phyloP scores from a whole-genome alignment of 2,888 invertebrate species.

The Glaucopsyche alexis region DNA sequence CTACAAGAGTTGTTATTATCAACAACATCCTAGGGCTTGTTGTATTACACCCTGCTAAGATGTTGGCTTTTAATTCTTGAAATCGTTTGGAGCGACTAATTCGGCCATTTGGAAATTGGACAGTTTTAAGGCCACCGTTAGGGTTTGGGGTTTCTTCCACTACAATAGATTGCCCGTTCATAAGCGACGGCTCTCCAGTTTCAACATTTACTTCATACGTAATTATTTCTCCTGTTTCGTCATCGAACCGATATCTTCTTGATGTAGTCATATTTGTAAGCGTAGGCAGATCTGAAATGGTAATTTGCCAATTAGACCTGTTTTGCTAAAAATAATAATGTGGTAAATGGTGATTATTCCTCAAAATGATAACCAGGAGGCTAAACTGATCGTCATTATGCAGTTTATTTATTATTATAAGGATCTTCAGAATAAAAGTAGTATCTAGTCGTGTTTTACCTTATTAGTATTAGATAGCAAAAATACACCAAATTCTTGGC shows the following conservation, averaged over 20 bases:
- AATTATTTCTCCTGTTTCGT: slow-evolving; percentile 77
- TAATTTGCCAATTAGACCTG: neutral
- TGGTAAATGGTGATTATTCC: neutral
- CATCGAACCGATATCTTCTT: slow-evolving; percentile 59
- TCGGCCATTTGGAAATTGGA: slow-evolving; percentile 55
- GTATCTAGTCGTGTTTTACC: neutral
- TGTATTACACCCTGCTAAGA: slow-evolving; percentile 61
- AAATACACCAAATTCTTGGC: neutral
- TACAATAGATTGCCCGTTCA: slow-evolving; percentile 40
- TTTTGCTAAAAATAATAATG: neutral
- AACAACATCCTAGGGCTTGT: slow-evolving; percentile 76
- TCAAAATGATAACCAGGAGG: neutral
- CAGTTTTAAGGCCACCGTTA: slow-evolving; percentile 40
- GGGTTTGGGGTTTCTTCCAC: slow-evolving; percentile 32
- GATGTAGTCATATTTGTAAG: slow-evolving; percentile 43
- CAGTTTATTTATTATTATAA: neutral
- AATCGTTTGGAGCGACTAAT: slow-evolving; percentile 60
- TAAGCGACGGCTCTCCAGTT: slow-evolving; percentile 71
- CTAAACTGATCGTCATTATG: no score
- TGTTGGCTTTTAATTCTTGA: slow-evolving; percentile 58
- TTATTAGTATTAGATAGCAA: neutral
- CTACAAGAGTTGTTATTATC: slow-evolving; percentile 80
- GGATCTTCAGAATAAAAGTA: neutral
- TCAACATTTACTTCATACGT: slow-evolving; percentile 68
- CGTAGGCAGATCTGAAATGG: neutral